Evolutionary conservation across 2,113 vertebrate species (phyloP).

Genomic region (Rhinichthys klamathensis): DNA sequence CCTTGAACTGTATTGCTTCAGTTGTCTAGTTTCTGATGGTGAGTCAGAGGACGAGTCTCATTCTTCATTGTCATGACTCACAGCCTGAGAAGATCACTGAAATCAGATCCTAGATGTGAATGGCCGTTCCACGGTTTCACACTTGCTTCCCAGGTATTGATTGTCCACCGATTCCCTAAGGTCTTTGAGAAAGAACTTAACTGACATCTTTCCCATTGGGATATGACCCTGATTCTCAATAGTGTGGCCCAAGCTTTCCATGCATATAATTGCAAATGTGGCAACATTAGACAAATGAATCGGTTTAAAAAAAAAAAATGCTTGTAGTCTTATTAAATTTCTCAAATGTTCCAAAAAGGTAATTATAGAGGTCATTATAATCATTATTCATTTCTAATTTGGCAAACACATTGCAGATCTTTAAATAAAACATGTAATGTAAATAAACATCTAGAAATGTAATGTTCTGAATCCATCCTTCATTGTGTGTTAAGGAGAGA

Average conservation of each 20-base stretch:
- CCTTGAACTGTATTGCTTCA: background rate
- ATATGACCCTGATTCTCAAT: background rate
- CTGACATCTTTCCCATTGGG: conserved; percentile 25
- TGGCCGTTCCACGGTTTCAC: conserved; percentile 43
- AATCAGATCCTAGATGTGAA: conserved; percentile 32
- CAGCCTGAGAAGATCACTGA: conserved; percentile 28
- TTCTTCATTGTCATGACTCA: conserved; percentile 26
- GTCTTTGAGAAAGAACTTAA: conserved; percentile 25
- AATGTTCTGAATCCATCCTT: background rate
- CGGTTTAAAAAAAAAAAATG: background rate
- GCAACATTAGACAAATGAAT: background rate
- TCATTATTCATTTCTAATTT: background rate
- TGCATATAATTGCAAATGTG: conserved; percentile 16
- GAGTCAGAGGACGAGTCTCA: background rate
- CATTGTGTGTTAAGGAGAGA: conserved; percentile 19
- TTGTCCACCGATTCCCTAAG: conserved; percentile 29
- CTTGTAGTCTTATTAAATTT: background rate
- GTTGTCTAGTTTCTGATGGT: conserved; percentile 2
- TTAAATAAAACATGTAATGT: background rate
- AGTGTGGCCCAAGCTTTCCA: background rate
- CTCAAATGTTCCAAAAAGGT: background rate
- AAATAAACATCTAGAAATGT: background rate
- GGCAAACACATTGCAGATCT: background rate
- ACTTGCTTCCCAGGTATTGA: conserved; percentile 43
- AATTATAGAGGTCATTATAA: too few relatives aligned